phyloP scores from a whole-genome alignment of 1,140 invertebrate genomes.

The Drosophila elegans region DNA sequence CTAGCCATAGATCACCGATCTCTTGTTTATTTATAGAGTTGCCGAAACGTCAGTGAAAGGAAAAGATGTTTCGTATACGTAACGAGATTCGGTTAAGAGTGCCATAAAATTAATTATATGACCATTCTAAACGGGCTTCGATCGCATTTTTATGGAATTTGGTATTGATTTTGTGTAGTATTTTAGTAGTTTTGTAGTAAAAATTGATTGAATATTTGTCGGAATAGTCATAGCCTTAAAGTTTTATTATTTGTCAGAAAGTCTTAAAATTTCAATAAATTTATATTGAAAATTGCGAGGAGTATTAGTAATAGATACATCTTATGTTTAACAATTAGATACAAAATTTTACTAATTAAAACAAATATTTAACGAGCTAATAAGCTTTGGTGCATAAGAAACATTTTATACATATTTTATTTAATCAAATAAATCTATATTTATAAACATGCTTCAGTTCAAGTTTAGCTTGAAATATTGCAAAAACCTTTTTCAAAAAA shows the following conservation, averaged over 20 bases:
- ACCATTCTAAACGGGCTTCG: conserved; percentile 38
- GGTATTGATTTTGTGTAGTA: conserved; percentile 20
- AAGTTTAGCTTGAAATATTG: not conserved
- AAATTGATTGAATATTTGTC: conserved; percentile 41
- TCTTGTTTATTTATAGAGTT: conserved; percentile 33
- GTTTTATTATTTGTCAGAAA: not conserved
- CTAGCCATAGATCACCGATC: conserved; percentile 37
- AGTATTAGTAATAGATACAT: too few species aligned
- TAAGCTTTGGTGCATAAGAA: too few species aligned
- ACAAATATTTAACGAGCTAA: too few species aligned
- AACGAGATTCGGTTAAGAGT: conserved; percentile 18
- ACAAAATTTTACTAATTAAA: too few species aligned
- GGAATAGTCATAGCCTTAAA: conserved; percentile 2
- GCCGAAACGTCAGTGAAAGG: conserved; percentile 35
- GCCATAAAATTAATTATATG: conserved; percentile 50
- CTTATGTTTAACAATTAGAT: too few species aligned
- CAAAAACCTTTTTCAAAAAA: conserved; percentile 1
- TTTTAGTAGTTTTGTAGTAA: conserved; percentile 20
- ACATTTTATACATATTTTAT: too few species aligned
- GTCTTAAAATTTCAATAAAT: not conserved
- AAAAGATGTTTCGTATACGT: conserved; percentile 10
- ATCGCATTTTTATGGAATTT: conserved; percentile 8
- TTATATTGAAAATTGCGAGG: not conserved
- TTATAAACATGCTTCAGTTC: too few species aligned
- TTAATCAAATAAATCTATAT: too few species aligned